Conservation (phyloP, 2,797 vertebrate species). For the Gallinago stenura region DNA sequence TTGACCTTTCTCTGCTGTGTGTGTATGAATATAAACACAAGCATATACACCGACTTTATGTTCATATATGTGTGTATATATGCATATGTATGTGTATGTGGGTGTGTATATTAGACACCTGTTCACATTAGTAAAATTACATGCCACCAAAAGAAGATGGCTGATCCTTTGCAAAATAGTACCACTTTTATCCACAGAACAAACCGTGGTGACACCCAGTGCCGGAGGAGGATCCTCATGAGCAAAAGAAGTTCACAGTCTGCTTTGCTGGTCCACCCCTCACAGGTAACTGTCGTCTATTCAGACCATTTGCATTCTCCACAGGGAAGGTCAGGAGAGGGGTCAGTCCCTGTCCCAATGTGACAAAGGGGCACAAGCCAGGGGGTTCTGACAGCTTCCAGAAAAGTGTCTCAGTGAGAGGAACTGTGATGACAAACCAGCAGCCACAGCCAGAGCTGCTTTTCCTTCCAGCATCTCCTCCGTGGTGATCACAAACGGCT, state of each 20-base stretch:
- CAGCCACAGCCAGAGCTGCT: not conserved
- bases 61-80: not conserved
- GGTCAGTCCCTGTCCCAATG: accelerated
- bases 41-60: not conserved
- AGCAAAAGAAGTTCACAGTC: not conserved
- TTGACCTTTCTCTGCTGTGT: not conserved
- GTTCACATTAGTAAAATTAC: not conserved
- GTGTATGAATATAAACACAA: not conserved
- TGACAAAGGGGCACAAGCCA: not conserved
- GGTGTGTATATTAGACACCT: too few relatives aligned
- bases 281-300: not conserved
- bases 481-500: not conserved
- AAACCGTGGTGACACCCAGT: accelerated
- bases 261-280: not conserved
- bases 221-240: accelerated
- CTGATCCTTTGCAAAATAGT: not conserved
- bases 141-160: not conserved
- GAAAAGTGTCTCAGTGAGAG: not conserved
- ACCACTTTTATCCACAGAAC: not conserved
- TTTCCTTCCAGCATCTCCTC: accelerated
- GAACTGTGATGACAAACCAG: not conserved
- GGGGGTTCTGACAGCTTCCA: not conserved
- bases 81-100: accelerated
- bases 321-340: not conserved
- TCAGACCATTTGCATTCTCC: not conserved